Conservation (phyloP, 2,888 invertebrate species). For the Drosophila maculinotata region DNA sequence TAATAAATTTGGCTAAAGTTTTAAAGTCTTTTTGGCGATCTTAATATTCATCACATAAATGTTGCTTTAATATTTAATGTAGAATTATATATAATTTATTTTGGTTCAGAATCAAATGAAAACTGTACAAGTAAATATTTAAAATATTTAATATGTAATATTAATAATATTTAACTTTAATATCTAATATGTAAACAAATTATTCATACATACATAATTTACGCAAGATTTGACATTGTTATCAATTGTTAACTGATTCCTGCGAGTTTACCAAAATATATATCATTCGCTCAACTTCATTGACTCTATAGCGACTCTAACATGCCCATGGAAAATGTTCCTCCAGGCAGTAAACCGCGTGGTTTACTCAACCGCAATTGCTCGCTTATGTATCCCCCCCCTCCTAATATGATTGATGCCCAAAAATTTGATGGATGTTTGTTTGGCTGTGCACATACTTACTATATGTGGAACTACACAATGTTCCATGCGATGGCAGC, state of each 20-base stretch:
- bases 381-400: conserved; percentile 26
- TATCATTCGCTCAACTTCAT: not conserved
- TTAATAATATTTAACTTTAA: no score
- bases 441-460: conserved; percentile 32
- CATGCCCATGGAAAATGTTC: not conserved
- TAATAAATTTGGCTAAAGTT: no score
- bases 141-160: no score
- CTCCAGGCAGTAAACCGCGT: conserved; percentile 6
- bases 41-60: no score
- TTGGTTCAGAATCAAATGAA: no score
- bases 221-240: not conserved
- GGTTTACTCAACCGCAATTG: conserved; percentile 54
- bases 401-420: conserved; percentile 63
- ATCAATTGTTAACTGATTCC: not conserved
- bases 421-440: conserved; percentile 62
- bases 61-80: no score
- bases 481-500: conserved; percentile 30
- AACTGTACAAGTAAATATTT: not conserved
- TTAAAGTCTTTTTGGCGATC: no score
- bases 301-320: not conserved
- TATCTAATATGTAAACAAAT: no score
- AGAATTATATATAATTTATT: no score
- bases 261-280: not conserved
- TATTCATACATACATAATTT: no score
- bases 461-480: conserved; percentile 20